A percentile compares a stretch with the other conserved stretches of the same genome.
These are phyloP conservation scores for Mycteria americana DNA, from an alignment of 2,797 vertebrate genomes.

Conservation along the genomic window DNA sequence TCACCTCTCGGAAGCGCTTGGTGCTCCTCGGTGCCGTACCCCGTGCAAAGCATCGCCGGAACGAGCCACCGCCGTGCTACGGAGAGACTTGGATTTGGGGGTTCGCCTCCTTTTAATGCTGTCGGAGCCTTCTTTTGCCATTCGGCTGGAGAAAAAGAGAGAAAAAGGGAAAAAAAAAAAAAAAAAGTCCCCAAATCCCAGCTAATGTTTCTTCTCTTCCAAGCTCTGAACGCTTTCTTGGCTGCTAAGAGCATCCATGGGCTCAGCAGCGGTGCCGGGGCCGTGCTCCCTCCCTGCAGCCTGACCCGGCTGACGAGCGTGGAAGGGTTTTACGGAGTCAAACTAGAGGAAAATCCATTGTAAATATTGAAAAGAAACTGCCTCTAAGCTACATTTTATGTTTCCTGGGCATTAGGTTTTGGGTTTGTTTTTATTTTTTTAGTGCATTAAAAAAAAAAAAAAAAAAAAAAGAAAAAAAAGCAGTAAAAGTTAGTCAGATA, in stretches of 20 bases:
- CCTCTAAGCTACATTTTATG: neutral
- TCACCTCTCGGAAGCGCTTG: neutral
- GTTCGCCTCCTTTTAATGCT: neutral
- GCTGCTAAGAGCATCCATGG: fast-evolving
- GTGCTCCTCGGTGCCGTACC: neutral
- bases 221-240: neutral
- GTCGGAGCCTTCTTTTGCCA: neutral
- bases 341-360: neutral
- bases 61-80: fast-evolving
- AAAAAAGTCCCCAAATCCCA: neutral
- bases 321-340: neutral
- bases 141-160: neutral
- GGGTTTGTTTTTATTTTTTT: neutral
- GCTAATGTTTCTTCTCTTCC: neutral
- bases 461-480: neutral
- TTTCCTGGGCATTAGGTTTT: neutral
- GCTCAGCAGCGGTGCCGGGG: neutral
- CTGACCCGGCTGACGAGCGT: neutral
- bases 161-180: neutral
- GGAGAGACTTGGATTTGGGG: neutral
- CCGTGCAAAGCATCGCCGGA: neutral
- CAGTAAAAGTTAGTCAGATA: neutral
- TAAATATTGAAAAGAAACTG: neutral
- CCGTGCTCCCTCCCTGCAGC: neutral
- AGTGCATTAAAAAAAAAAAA: neutral